Conservation (phyloP, 2,888 invertebrate species). For the Linyphia triangularis region DNA sequence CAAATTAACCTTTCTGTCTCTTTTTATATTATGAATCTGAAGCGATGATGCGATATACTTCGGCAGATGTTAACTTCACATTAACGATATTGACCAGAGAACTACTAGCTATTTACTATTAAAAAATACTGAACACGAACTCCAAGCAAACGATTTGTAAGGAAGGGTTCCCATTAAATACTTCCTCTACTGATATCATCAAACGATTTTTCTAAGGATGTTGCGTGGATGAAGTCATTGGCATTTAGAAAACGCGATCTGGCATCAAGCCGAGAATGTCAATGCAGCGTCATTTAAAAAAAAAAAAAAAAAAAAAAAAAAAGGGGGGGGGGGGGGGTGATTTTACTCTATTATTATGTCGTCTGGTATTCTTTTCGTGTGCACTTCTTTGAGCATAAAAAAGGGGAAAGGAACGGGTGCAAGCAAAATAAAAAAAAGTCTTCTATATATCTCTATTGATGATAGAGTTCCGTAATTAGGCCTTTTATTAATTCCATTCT, state of each 20-base stretch:
- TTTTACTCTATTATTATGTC: background rate
- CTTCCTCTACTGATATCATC: background rate
- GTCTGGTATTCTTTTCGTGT: slow-evolving; percentile 17
- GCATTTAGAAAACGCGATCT: slow-evolving; percentile 23
- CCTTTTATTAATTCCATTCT: slow-evolving; percentile 30
- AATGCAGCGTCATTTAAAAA: background rate
- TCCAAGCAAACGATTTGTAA: too few relatives aligned
- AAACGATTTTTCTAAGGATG: slow-evolving; percentile 8
- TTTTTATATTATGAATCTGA: too few relatives aligned
- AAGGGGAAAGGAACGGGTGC: background rate
- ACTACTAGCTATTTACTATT: too few relatives aligned
- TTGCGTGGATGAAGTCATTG: slow-evolving; percentile 51
- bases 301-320: background rate
- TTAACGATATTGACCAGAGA: too few relatives aligned
- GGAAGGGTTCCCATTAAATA: too few relatives aligned
- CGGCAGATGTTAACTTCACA: too few relatives aligned
- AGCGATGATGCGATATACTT: too few relatives aligned
- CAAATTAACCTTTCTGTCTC: too few relatives aligned
- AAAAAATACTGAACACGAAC: too few relatives aligned
- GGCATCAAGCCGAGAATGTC: slow-evolving; percentile 42
- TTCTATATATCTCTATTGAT: too few relatives aligned
- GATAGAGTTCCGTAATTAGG: slow-evolving; percentile 1
- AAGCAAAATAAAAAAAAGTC: too few relatives aligned
- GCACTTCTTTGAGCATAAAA: too few relatives aligned
- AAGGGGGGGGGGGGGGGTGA: background rate